Conservation (phyloP, 2,888 invertebrate genomes). For the Zhuqinia jingwanae region DNA sequence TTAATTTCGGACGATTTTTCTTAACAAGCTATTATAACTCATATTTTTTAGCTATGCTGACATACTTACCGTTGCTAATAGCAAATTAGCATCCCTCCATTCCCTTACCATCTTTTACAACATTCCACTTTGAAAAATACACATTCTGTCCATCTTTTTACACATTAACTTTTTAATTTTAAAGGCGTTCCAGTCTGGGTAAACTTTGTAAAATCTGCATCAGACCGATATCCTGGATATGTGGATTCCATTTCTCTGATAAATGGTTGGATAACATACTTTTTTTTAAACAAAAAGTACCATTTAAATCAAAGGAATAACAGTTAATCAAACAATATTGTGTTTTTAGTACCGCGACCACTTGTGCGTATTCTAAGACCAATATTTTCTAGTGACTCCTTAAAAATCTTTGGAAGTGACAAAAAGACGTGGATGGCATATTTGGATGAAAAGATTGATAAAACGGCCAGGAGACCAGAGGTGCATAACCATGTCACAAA, state of each 20-base stretch:
- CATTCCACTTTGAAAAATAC: no score
- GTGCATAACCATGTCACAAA: no score
- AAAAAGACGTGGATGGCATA: conserved; percentile 43
- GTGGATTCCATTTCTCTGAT: conserved; percentile 46
- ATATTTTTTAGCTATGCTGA: no score
- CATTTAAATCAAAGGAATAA: no score
- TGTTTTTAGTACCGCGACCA: conserved; percentile 35
- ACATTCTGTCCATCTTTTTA: no score
- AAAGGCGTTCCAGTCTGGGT: conserved; percentile 58
- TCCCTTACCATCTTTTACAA: no score
- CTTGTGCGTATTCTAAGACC: conserved; percentile 50
- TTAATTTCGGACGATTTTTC: no score
- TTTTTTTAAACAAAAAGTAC: not conserved
- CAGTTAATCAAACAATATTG: no score
- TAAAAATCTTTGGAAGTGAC: conserved; percentile 58
- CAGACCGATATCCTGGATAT: conserved; percentile 55
- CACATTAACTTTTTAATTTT: not conserved
- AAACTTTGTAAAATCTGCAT: conserved; percentile 49
- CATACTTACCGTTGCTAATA: no score
- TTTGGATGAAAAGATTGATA: conserved; percentile 45
- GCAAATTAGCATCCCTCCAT: no score
- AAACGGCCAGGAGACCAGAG: conserved; percentile 13
- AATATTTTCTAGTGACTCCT: conserved; percentile 30
- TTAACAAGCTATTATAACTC: no score
- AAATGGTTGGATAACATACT: conserved; percentile 15